Percentiles rank a stretch among this genome's conserved stretches.
Conservation (phyloP, 2,797 vertebrate genomes). For the Lindbergichthys nudifrons region DNA sequence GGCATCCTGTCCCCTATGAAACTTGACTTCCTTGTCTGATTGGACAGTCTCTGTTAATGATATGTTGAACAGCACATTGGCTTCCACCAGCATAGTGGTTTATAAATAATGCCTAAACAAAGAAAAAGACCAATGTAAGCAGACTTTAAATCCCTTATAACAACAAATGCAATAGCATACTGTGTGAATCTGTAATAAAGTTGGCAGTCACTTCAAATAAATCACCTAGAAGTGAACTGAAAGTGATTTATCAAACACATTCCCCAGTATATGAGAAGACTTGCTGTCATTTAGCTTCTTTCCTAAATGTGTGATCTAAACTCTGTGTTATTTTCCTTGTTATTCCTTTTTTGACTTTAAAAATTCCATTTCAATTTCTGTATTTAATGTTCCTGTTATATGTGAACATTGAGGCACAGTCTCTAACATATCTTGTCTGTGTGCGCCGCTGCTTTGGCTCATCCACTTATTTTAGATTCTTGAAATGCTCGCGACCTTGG, state of each 20-base stretch:
- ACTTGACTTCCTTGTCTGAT: constrained; percentile 18
- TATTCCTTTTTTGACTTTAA: not conserved
- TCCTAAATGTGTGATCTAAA: not conserved
- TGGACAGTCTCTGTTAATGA: constrained; percentile 44
- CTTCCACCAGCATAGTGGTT: constrained; percentile 13
- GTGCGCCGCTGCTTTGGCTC: constrained; percentile 44
- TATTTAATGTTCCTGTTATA: constrained; percentile 30
- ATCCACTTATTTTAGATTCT: constrained; percentile 62
- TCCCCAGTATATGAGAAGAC: not conserved
- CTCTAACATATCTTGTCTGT: constrained; percentile 61
- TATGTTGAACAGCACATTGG: constrained; percentile 59
- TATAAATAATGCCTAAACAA: too few relatives aligned
- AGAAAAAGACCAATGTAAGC: too few relatives aligned
- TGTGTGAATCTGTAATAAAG: constrained; percentile 11
- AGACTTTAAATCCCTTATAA: too few relatives aligned
- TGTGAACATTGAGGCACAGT: constrained; percentile 46
- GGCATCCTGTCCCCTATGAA: constrained; percentile 7
- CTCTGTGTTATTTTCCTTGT: not conserved
- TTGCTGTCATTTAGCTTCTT: constrained; percentile 1
- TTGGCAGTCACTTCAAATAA: not conserved
- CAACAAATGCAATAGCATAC: too few relatives aligned
- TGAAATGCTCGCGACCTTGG: constrained; percentile 72
- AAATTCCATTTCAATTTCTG: constrained; percentile 13
- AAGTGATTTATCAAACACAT: constrained; percentile 6
- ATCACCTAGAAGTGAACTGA: not conserved